phyloP scores from a whole-genome alignment of 92 coral and sea anemone species.

The Paragorgia papillata region DNA sequence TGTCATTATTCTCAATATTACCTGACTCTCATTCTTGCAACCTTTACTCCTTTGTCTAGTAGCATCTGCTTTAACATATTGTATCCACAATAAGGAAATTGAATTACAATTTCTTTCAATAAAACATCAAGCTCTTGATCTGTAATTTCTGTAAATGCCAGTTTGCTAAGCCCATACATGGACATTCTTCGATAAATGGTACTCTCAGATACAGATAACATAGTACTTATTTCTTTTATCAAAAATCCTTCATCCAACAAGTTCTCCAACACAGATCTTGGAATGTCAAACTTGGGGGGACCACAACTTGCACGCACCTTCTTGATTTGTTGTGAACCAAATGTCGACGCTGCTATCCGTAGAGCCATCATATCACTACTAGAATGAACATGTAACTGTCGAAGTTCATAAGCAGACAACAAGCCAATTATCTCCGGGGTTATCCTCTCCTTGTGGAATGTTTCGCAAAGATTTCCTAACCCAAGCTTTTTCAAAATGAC shows the following conservation, averaged over 20 bases:
- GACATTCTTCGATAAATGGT: slow-evolving; percentile 39
- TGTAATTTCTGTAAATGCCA: not conserved
- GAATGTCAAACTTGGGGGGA: slow-evolving; percentile 41
- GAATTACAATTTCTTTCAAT: not conserved
- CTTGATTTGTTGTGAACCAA: slow-evolving; percentile 6
- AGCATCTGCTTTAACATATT: slow-evolving; percentile 15
- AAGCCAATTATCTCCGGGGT: slow-evolving; percentile 40
- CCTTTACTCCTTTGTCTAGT: slow-evolving; percentile 17
- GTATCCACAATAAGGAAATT: slow-evolving; percentile 21
- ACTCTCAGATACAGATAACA: slow-evolving; percentile 50
- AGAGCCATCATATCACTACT: slow-evolving; percentile 40
- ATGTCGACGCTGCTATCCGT: slow-evolving; percentile 28
- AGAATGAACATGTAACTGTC: slow-evolving; percentile 28
- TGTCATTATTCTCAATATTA: too few species aligned
- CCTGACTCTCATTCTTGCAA: slow-evolving; percentile 13
- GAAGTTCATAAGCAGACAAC: slow-evolving; percentile 38
- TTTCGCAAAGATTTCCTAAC: not conserved
- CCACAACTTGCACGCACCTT: slow-evolving; percentile 25
- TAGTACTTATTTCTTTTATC: slow-evolving; percentile 48
- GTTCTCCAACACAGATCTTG: slow-evolving; percentile 31
- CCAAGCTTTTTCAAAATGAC: too few species aligned
- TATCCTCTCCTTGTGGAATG: too few species aligned
- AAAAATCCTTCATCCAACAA: slow-evolving; percentile 48
- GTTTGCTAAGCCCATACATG: slow-evolving; percentile 7
- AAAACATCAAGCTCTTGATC: slow-evolving; percentile 21